These are phyloP conservation scores for Eudasyphora cyanicolor DNA, from an alignment of 2,888 invertebrate species.

Conservation along the genomic window DNA sequence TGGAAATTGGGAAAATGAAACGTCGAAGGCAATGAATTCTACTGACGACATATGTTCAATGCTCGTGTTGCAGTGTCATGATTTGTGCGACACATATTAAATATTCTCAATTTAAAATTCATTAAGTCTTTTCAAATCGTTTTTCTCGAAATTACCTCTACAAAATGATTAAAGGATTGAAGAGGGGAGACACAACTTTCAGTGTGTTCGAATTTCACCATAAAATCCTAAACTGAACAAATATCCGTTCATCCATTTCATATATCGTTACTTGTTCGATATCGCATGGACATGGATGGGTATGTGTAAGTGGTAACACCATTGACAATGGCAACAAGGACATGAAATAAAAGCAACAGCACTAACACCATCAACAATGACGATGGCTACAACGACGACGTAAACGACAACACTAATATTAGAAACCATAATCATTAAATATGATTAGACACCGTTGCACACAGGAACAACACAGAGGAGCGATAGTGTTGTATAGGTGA, in stretches of 20 bases:
- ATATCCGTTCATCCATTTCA: background rate
- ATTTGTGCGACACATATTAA: background rate
- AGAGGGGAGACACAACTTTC: background rate
- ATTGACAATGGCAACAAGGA: background rate
- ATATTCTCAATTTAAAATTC: background rate
- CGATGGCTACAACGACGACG: conserved; percentile 5
- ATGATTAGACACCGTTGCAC: conserved; percentile 56
- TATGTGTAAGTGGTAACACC: background rate
- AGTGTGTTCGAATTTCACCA: background rate
- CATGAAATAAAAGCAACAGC: no score
- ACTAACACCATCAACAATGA: conserved; percentile 16
- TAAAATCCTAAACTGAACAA: background rate
- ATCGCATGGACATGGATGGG: background rate
- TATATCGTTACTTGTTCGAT: background rate
- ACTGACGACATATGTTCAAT: background rate
- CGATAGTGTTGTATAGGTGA: background rate
- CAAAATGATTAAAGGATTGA: background rate
- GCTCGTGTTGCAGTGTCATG: background rate
- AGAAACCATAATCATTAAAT: conserved; percentile 65
- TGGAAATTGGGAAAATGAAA: no score
- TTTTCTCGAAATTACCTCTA: background rate
- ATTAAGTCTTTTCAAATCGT: background rate
- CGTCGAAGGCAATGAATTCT: background rate
- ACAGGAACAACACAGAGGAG: background rate
- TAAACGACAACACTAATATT: conserved; percentile 55